Evolutionary conservation across 2,888 invertebrate species (phyloP), one percentile per base, ranked within the genome.

Genomic region (Drosophila flavopinicola): DNA sequence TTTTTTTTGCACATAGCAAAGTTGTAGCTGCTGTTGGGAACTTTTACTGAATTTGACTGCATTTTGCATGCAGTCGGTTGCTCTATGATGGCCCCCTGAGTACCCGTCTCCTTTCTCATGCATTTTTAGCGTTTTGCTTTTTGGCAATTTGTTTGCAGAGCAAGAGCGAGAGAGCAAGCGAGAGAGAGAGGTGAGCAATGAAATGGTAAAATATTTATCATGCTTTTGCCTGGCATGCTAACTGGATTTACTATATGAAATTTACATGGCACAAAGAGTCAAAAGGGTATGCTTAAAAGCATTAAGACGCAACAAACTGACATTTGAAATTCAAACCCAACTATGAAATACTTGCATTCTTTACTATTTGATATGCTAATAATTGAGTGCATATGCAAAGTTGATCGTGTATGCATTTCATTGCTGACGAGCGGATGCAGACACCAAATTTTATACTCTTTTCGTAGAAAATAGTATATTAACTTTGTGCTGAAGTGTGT

Each of bases 191-290:
- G 67, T 51, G 6, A 3, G 44, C 67, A 72, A 66, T 64, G 72
- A 66, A 75, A 83, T 72, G 61, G 71, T 69, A 41, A 61, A 77
- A 75, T 75, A 77, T 66, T 11, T 49, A 77, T 66, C 66, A 72
- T 63, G 71, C 65, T 76, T 74, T 66, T 54, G 48, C 44, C 67
- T 66, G 67, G 53, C 47, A 58, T 15, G 68, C 58, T 73, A 84
- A 84, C 82, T 63, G 64, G 67, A 84, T 80, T 78, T 63, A 38
- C 58, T 51, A 51, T 66, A 80, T 80, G 49, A 66, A 73, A 73
- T 85, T 80, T 78, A 60, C 70, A 84, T 80, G 65, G 7, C 41
- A 48, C 17, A 65, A 53, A 53, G 37, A 41, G 39, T 35, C 32
- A 71, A 54, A 52, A 57, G 27, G 10, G 27, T 41, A 25, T 42